Evolutionary conservation across 1,140 invertebrate species (phyloP).

Genomic region (Caenorhabditis inopinata): DNA sequence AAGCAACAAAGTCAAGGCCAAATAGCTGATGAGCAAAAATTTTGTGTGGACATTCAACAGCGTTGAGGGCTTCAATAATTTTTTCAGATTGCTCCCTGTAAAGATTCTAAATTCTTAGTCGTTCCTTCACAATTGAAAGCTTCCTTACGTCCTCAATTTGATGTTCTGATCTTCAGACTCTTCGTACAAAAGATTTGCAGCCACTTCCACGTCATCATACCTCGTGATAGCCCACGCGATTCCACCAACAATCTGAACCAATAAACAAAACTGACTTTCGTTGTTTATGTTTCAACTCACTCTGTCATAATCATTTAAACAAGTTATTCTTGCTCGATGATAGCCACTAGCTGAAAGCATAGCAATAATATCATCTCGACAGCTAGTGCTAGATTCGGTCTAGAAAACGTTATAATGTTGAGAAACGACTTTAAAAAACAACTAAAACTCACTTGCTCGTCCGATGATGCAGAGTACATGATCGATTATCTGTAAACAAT

Average conservation of each 20-base stretch:
- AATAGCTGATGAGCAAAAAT: not conserved
- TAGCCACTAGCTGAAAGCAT: not conserved
- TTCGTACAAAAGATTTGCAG: not conserved
- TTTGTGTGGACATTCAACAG: not conserved
- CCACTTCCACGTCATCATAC: not conserved
- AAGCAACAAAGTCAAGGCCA: not conserved
- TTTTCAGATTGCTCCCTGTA: conserved; percentile 3
- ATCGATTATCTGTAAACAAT: too few relatives aligned
- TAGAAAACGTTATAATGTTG: too few relatives aligned
- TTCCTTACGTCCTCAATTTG: not conserved
- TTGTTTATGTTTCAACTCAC: not conserved
- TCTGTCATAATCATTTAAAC: not conserved
- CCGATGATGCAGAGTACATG: too few relatives aligned
- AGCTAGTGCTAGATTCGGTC: not conserved
- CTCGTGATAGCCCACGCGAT: conserved; percentile 13
- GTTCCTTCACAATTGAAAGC: too few relatives aligned
- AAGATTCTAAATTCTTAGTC: not conserved
- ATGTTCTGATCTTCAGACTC: conserved; percentile 21
- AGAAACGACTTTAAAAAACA: too few relatives aligned
- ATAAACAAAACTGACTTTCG: not conserved
- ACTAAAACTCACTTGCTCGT: too few relatives aligned
- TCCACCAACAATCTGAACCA: conserved; percentile 1
- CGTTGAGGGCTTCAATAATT: not conserved
- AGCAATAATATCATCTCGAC: not conserved
- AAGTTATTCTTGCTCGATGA: not conserved